Evolutionary conservation across 2,888 invertebrate species (phyloP).

Genomic region (Miltochrista miniata): DNA sequence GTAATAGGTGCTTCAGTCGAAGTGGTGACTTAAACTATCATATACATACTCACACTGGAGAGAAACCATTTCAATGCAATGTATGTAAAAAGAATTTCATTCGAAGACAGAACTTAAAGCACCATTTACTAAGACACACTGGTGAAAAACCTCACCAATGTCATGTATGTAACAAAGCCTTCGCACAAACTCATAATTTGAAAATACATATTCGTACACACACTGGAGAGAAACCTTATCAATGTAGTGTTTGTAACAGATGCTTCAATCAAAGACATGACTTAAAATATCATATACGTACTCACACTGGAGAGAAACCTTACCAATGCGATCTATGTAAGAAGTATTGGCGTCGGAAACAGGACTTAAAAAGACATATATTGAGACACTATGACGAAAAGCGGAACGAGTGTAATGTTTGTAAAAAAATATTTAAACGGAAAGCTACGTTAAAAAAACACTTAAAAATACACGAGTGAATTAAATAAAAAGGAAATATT

Average conservation of each 20-base stretch:
- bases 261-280: too few relatives aligned
- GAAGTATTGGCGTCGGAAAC: background rate
- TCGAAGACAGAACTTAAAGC: background rate
- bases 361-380: background rate
- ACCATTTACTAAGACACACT: background rate
- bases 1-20: background rate
- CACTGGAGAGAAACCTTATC: background rate
- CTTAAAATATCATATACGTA: background rate
- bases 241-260: background rate
- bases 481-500: too few relatives aligned
- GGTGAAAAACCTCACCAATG: background rate
- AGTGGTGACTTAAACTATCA: background rate
- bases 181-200: background rate
- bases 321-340: background rate
- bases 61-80: background rate
- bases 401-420: background rate
- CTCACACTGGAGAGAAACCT: background rate
- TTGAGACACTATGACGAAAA: background rate
- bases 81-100: background rate
- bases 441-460: too few relatives aligned
- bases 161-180: background rate
- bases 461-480: too few relatives aligned
- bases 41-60: background rate
- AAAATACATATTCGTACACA: background rate
- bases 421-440: too few relatives aligned